Evolutionary conservation across 2,888 invertebrate genomes (phyloP).

Genomic region (Drosophila merina): DNA sequence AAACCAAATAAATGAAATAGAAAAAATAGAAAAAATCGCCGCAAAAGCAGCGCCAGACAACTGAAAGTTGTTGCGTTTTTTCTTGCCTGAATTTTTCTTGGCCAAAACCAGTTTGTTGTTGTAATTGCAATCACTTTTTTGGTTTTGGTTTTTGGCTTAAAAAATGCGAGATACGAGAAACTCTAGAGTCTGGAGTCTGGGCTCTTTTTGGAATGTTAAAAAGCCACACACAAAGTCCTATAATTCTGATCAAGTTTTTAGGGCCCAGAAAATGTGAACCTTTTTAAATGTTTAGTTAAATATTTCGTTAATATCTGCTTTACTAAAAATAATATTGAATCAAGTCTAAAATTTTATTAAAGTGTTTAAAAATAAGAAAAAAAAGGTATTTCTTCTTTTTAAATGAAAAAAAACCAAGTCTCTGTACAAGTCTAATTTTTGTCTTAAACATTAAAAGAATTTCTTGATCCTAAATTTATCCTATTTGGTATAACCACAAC

Average conservation of each 20-base stretch:
- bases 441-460: too few species aligned
- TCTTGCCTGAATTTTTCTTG: conserved; percentile 39
- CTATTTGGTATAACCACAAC: neutral
- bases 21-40: conserved; percentile 39
- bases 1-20: conserved; percentile 11
- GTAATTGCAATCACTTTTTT: conserved; percentile 69
- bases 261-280: neutral
- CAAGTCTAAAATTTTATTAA: too few species aligned
- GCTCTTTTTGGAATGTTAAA: conserved; percentile 56
- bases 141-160: conserved; percentile 42
- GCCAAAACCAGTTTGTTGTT: conserved; percentile 69
- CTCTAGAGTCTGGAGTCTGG: conserved; percentile 47
- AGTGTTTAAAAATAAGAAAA: too few species aligned
- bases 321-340: too few species aligned
- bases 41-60: conserved; percentile 56
- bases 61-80: conserved; percentile 74
- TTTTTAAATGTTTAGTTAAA: too few species aligned
- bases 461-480: neutral
- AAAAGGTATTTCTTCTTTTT: too few species aligned
- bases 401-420: too few species aligned
- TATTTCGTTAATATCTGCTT: too few species aligned
- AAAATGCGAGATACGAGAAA: conserved; percentile 25
- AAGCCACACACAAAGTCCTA: conserved; percentile 20
- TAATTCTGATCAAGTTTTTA: neutral
- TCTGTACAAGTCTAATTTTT: too few species aligned